Conservation (phyloP, 2,797 vertebrate species). For the Poeciliopsis infans region DNA sequence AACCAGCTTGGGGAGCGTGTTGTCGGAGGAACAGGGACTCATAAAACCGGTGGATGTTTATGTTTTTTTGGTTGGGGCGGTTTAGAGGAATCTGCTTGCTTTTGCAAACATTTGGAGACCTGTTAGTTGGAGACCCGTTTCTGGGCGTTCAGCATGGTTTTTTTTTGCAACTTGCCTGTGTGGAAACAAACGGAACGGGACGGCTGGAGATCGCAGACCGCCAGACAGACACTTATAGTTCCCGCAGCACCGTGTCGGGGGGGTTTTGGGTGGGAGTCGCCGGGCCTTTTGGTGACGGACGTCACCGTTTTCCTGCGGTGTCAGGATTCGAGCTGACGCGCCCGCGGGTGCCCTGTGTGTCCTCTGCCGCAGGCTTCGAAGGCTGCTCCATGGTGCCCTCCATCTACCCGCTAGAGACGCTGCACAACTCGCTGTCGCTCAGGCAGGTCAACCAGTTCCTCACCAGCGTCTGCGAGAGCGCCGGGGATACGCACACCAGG, state of each 20-base stretch:
- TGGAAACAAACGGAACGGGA: constrained; percentile 31
- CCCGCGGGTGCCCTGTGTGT: constrained; percentile 54
- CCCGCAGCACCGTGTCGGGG: constrained; percentile 18
- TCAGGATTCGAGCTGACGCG: constrained; percentile 47
- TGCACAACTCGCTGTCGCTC: constrained; percentile 97
- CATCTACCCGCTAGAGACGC: constrained; percentile 96
- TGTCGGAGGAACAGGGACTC: constrained; percentile 28
- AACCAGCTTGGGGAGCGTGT: constrained; percentile 39
- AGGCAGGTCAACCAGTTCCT: constrained; percentile 95
- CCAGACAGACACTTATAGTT: neutral
- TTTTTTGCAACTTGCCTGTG: constrained; percentile 53
- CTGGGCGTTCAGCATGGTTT: constrained; percentile 58
- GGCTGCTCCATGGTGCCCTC: constrained; percentile 99
- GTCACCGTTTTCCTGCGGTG: constrained; percentile 30
- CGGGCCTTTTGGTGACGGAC: constrained; percentile 24
- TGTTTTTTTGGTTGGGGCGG: neutral
- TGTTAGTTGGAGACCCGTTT: constrained; percentile 28
- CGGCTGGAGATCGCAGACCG: constrained; percentile 36
- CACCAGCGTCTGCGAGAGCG: constrained; percentile 86
- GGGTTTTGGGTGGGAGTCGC: constrained; percentile 16
- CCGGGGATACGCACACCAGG: constrained; percentile 83
- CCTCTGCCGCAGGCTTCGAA: constrained; percentile 90
- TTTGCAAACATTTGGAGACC: constrained; percentile 18
- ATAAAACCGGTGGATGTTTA: constrained; percentile 6
- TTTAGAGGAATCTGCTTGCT: constrained; percentile 40